Conservation (phyloP, 2,888 invertebrate genomes). For the Argynnis bischoffii region DNA sequence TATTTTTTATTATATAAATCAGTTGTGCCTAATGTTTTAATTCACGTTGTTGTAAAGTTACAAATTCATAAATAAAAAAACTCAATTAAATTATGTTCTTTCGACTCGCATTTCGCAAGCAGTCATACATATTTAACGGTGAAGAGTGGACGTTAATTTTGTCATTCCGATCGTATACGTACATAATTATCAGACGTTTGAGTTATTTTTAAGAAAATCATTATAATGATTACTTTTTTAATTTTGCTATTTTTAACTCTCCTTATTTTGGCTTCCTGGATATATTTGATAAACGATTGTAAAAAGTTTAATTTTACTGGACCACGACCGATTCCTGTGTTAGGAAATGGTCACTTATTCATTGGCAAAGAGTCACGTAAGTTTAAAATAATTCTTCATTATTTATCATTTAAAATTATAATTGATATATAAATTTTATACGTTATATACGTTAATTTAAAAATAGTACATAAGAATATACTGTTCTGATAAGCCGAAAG, state of each 20-base stretch:
- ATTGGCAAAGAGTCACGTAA: constrained; percentile 39
- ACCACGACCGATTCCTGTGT: constrained; percentile 65
- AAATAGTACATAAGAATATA: no score
- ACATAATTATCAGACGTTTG: background rate
- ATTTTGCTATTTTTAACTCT: constrained; percentile 33
- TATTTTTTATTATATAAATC: no score
- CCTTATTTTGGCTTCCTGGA: constrained; percentile 51
- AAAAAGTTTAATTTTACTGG: constrained; percentile 52
- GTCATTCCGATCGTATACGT: background rate
- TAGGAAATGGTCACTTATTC: constrained; percentile 77
- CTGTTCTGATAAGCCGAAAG: no score
- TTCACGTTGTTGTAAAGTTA: no score
- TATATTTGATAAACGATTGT: constrained; percentile 47
- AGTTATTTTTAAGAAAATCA: no score
- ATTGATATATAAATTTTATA: background rate
- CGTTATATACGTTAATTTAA: background rate
- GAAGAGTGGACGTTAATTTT: background rate
- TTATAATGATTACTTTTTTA: constrained; percentile 40
- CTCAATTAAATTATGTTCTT: no score
- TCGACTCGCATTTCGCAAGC: background rate
- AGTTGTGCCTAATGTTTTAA: no score
- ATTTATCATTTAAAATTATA: background rate
- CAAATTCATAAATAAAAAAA: no score
- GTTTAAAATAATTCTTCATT: constrained; percentile 14
- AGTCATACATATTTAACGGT: background rate